Evolutionary conservation across 2,797 vertebrate genomes (phyloP), one percentile per base, ranked within the genome.

Genomic region (Microctenopoma steveboyesi): DNA sequence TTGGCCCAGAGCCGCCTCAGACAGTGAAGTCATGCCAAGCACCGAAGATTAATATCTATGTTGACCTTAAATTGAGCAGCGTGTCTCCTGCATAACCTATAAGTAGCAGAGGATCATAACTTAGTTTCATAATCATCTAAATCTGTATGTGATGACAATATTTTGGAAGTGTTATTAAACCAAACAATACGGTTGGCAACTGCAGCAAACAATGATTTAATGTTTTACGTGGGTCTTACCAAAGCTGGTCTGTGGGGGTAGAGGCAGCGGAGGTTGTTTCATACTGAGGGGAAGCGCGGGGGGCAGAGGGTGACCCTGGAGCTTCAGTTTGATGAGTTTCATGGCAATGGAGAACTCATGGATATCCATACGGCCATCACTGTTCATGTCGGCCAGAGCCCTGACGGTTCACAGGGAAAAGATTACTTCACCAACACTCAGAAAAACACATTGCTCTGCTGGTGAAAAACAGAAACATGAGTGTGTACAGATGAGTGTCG

Each of bases 291-390:
- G 98, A 60, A 99, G 94, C 5, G 92, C 15, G 2, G 96, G 92
- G 10, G 98, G 98, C 54, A 99, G 94, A 10, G 95, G 95, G 88
- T 98, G 98, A 64, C 98, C 98, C 92, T 99, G 97, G 3, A 99
- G 94, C 78, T 97, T 98, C 81, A 99, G 92, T 42, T 99, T 99
- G 89, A 99, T 99, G 59, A 99, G 96, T 81, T 99, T 99, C 98
- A 99, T 99, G 52, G 98, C 98, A 72, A 99, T 98, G 83, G 98
- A 99, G 84, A 99, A 99, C 91, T 99, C 98, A 53, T 97, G 74
- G 70, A 97, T 96, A 81, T 99, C 97, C 98, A 99, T 99, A 46
- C 95, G 95, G 3, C 98, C 98, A 63, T 99, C 98, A 6, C 95
- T 96, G 92, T 99, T 99, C 96, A 98, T 96, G 75, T 99, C 97